A percentile compares a stretch with the other conserved stretches of the same genome.
phyloP scores from a whole-genome alignment of 1,140 invertebrate species.

The Zophobas atratus region DNA sequence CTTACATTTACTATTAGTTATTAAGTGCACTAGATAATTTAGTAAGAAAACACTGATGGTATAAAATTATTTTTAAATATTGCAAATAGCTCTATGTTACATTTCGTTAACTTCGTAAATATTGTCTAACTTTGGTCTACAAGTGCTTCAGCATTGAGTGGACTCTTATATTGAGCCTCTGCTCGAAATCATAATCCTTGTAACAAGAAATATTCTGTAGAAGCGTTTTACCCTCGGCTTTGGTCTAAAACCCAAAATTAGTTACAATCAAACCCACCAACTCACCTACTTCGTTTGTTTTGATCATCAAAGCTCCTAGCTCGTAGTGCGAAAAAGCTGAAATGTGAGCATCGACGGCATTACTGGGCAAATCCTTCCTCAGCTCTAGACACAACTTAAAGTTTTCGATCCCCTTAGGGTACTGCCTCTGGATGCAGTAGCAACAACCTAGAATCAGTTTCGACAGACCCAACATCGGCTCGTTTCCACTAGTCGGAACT shows the following conservation, averaged over 20 bases:
- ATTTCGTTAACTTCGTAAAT: slow-evolving; percentile 7
- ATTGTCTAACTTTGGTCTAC: slow-evolving; percentile 45
- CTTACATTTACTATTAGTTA: neutral
- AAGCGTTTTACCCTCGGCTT: slow-evolving; percentile 71
- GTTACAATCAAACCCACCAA: slow-evolving; percentile 14
- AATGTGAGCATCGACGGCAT: slow-evolving; percentile 74
- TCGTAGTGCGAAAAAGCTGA: slow-evolving; percentile 81
- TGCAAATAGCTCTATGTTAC: slow-evolving; percentile 22
- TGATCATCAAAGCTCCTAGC: slow-evolving; percentile 72
- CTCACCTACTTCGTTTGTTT: slow-evolving; percentile 68
- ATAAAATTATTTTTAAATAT: slow-evolving; percentile 37
- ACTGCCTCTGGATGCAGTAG: slow-evolving; percentile 68
- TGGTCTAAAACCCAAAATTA: slow-evolving; percentile 67
- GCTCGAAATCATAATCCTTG: slow-evolving; percentile 81
- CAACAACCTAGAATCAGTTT: slow-evolving; percentile 72
- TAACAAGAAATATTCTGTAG: slow-evolving; percentile 72
- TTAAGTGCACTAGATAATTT: slow-evolving; percentile 17
- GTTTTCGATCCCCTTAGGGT: slow-evolving; percentile 69
- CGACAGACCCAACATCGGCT: slow-evolving; percentile 73
- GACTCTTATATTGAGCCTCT: slow-evolving; percentile 75
- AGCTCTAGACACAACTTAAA: slow-evolving; percentile 71
- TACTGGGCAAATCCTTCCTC: slow-evolving; percentile 63
- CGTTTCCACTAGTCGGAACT: slow-evolving; percentile 61
- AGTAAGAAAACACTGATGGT: slow-evolving; percentile 1
- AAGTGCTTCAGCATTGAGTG: slow-evolving; percentile 71